phyloP scores from a whole-genome alignment of 2,888 invertebrate species.

The Plusia festucae region DNA sequence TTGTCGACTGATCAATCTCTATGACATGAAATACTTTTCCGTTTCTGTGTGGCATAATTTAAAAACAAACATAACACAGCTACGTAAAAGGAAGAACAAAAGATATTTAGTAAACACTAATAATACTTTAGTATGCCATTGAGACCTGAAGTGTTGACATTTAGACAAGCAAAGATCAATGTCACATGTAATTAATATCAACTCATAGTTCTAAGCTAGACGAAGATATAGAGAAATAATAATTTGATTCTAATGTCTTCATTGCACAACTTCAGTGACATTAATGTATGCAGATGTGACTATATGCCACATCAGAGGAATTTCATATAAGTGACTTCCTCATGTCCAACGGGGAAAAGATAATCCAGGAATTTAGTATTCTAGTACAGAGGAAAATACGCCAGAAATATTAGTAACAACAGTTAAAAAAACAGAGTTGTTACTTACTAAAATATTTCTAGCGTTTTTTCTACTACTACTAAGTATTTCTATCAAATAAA shows the following conservation, averaged over 20 bases:
- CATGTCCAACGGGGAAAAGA: neutral
- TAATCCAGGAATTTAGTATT: neutral
- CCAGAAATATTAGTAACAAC: neutral
- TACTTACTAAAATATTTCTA: no score
- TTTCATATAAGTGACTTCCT: neutral
- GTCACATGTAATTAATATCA: neutral
- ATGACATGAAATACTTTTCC: no score
- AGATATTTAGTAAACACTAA: no score
- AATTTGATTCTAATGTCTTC: neutral
- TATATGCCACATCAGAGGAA: no score
- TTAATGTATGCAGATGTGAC: no score
- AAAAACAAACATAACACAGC: no score
- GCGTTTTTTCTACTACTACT: no score
- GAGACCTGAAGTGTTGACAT: neutral
- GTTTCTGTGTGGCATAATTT: no score
- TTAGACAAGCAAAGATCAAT: neutral
- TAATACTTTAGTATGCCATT: neutral
- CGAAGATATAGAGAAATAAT: neutral
- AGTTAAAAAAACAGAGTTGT: no score
- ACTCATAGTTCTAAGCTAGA: neutral
- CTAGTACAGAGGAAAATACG: slow-evolving; percentile 1
- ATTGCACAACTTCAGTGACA: neutral
- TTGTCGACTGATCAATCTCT: no score
- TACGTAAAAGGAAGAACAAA: no score
- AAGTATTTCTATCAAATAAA: no score